Evolutionary conservation across 2,888 invertebrate species (phyloP).

Genomic region (Acleris laterana): DNA sequence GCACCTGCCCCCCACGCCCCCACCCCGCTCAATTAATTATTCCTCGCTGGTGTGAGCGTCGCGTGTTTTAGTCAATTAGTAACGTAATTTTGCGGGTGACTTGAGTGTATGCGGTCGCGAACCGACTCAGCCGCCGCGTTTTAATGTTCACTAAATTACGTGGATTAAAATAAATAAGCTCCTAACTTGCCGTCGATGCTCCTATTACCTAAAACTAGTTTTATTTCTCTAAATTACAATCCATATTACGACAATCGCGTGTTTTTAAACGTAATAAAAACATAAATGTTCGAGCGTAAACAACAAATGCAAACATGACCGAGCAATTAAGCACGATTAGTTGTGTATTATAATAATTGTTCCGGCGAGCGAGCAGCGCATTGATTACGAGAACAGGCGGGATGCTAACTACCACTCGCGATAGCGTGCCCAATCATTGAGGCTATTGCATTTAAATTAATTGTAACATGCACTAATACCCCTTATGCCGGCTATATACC

Average conservation of each 20-base stretch:
- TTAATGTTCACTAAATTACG: conserved; percentile 58
- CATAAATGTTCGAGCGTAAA: background rate
- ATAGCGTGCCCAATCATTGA: conserved; percentile 70
- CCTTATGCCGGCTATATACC: conserved; percentile 50
- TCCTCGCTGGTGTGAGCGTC: conserved; percentile 83
- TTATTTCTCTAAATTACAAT: background rate
- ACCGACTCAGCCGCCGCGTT: conserved; percentile 61
- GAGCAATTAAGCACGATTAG: conserved; percentile 38
- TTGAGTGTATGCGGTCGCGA: conserved; percentile 78
- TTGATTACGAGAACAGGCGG: conserved; percentile 33
- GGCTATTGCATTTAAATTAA: conserved; percentile 80
- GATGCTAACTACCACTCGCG: conserved; percentile 39
- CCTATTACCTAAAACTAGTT: conserved; percentile 12
- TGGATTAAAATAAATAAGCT: conserved; percentile 47
- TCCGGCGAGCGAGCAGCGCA: conserved; percentile 13
- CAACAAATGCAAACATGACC: conserved; percentile 7
- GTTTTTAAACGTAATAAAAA: background rate
- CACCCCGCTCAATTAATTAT: conserved; percentile 81
- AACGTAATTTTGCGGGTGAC: conserved; percentile 84
- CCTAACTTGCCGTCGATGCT: conserved; percentile 36
- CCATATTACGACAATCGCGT: background rate
- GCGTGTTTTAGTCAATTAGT: conserved; percentile 85
- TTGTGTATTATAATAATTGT: conserved; percentile 30
- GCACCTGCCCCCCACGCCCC: conserved; percentile 67
- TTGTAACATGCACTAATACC: conserved; percentile 70